Percentiles rank a stretch among this genome's conserved stretches.
phyloP scores from a whole-genome alignment of 2,113 vertebrate genomes.

The Amblyornis subalaris region DNA sequence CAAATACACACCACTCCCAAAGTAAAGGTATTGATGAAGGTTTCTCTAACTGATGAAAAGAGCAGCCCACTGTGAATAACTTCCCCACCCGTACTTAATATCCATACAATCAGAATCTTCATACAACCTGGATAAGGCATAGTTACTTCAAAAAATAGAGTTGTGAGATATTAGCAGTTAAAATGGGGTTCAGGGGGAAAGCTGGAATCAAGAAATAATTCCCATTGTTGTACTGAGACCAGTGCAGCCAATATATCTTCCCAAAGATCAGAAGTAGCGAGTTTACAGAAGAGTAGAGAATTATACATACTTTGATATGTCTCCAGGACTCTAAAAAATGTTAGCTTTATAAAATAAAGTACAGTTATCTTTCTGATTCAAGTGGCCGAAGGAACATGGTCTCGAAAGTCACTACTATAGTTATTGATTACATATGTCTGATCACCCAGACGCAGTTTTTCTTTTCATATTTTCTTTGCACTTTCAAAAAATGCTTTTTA shows the following conservation, averaged over 20 bases:
- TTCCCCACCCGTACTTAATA: not conserved
- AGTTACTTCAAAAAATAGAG: not conserved
- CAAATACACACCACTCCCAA: not conserved
- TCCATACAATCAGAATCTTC: not conserved
- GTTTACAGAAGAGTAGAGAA: not conserved
- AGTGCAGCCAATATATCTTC: not conserved
- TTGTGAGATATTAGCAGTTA: not conserved
- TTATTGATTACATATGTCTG: not conserved
- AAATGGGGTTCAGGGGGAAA: not conserved
- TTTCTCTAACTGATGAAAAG: not conserved
- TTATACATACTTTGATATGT: not conserved
- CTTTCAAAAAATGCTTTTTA: not conserved
- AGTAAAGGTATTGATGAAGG: not conserved
- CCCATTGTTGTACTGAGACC: not conserved
- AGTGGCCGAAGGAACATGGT: not conserved
- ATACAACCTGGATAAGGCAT: not conserved
- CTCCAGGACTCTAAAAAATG: not conserved
- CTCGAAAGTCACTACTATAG: not conserved
- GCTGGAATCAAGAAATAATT: not conserved
- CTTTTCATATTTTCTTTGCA: not conserved
- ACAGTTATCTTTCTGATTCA: not conserved
- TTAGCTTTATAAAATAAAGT: not conserved
- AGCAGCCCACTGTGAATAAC: not conserved
- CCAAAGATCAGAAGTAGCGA: not conserved
- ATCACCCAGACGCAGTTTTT: not conserved